phyloP scores from a whole-genome alignment of 2,888 invertebrate species.

The Neocrepidodera transversa region DNA sequence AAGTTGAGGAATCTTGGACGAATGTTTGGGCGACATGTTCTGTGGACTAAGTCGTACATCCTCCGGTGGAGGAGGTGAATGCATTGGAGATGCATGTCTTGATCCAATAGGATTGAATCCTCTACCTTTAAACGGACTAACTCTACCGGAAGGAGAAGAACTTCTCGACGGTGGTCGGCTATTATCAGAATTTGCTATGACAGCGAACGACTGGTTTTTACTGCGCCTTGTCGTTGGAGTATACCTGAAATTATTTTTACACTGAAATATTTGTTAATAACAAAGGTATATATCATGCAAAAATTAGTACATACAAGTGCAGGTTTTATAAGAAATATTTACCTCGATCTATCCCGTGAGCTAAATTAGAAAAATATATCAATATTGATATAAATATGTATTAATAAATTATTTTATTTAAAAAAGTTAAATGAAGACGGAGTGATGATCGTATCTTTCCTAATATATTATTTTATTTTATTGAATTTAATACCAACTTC shows the following conservation, averaged over 20 bases:
- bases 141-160: constrained; percentile 54
- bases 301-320: not conserved
- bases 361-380: constrained; percentile 32
- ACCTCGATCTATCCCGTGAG: constrained; percentile 37
- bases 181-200: constrained; percentile 55
- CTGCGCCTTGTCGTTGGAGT: constrained; percentile 52
- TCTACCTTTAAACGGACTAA: constrained; percentile 59
- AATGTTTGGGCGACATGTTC: constrained; percentile 31
- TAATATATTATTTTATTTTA: too few relatives aligned
- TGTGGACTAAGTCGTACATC: constrained; percentile 38
- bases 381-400: not conserved
- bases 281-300: not conserved
- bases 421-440: too few relatives aligned
- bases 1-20: constrained; percentile 52
- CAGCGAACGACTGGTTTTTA: constrained; percentile 58
- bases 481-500: too few relatives aligned
- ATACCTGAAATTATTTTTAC: constrained; percentile 41
- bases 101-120: constrained; percentile 60
- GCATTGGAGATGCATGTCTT: constrained; percentile 56
- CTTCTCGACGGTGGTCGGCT: constrained; percentile 53
- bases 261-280: not conserved
- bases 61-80: constrained; percentile 52
- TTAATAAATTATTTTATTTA: too few relatives aligned
- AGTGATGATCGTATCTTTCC: too few relatives aligned
- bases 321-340: constrained; percentile 19